Conservation (phyloP, 2,113 vertebrate genomes). For the Paralichthys olivaceus region DNA sequence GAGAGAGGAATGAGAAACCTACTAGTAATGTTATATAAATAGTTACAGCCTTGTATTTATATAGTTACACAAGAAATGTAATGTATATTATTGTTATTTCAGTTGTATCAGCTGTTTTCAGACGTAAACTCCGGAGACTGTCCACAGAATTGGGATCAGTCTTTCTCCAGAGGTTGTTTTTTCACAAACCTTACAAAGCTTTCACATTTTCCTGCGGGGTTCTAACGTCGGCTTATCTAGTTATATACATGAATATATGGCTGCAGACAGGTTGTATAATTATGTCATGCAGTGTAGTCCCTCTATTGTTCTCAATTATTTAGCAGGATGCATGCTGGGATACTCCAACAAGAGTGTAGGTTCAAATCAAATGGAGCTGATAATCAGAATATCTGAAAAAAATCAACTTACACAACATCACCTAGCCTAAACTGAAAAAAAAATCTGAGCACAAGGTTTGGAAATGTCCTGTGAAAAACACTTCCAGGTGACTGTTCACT, state of each 20-base stretch:
- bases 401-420: too few species aligned
- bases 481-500: conserved; percentile 26
- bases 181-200: too few species aligned
- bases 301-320: neutral
- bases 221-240: neutral
- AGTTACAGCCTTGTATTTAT: too few species aligned
- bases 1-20: neutral
- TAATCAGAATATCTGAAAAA: neutral
- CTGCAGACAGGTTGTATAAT: neutral
- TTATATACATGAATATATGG: neutral
- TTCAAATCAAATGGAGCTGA: neutral
- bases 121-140: too few species aligned
- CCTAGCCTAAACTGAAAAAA: neutral
- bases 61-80: too few species aligned
- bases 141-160: too few species aligned
- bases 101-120: too few species aligned
- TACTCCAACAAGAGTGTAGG: neutral
- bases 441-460: neutral
- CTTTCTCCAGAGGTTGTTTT: too few species aligned
- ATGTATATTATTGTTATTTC: too few species aligned
- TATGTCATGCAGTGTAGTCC: neutral
- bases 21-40: too few species aligned
- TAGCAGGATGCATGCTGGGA: neutral
- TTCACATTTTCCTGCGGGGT: too few species aligned
- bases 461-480: conserved; percentile 19